Percentiles rank a stretch among this genome's conserved stretches.
Conservation (phyloP, 2,113 vertebrate species). For the Sterna hirundo region DNA sequence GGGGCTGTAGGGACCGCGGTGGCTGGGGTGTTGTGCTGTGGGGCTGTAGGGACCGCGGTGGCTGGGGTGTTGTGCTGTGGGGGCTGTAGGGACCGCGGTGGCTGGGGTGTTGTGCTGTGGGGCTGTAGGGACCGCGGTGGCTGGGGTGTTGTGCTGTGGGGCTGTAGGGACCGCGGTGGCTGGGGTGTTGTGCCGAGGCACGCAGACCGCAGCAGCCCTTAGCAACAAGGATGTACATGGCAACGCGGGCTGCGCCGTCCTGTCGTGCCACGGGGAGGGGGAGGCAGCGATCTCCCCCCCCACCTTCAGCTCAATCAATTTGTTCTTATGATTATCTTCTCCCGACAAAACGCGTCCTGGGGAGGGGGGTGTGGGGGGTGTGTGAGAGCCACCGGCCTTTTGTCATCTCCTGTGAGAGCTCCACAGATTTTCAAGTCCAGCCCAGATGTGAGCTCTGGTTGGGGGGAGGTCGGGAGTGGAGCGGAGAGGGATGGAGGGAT, state of each 20-base stretch:
- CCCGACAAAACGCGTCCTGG: neutral
- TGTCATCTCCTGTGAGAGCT: neutral
- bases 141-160: too few relatives aligned
- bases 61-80: too few relatives aligned
- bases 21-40: too few relatives aligned
- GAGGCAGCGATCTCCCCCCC: neutral
- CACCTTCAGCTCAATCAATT: neutral
- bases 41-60: too few relatives aligned
- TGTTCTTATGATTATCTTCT: neutral
- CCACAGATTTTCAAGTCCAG: fast-evolving
- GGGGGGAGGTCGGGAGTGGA: too few relatives aligned
- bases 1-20: too few relatives aligned
- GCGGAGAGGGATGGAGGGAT: too few relatives aligned
- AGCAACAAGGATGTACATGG: constrained; percentile 14
- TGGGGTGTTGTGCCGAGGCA: neutral
- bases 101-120: too few relatives aligned
- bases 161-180: neutral
- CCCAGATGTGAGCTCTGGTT: neutral
- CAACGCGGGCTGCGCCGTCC: neutral
- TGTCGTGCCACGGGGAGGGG: neutral
- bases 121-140: too few relatives aligned
- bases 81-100: too few relatives aligned
- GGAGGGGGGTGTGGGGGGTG: neutral
- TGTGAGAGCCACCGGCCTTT: fast-evolving
- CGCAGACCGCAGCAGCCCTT: neutral